Base-by-base conservation (phyloP, 2,113 vertebrate genomes). In the Salvelinus alpinus region DNA sequence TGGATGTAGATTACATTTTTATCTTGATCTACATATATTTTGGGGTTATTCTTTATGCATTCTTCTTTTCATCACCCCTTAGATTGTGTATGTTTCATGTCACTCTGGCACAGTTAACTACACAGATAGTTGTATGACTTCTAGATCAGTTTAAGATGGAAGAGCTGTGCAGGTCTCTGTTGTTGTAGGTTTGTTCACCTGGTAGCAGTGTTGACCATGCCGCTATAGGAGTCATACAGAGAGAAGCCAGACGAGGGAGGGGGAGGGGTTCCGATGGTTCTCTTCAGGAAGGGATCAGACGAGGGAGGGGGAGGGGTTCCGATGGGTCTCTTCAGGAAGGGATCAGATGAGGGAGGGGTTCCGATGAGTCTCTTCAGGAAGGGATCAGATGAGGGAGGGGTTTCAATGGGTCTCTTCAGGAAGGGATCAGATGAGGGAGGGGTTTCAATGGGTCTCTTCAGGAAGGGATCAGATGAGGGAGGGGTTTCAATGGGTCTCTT, bases 181-280 rank as follows among this genome's bases (percentile, higher is more conserved):
- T 54, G 51, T 54, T 54, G 51, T 54, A 18, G 51, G 51, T 54
- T 5, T 25, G 16, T 31, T 69, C 75, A 85, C 83, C 83, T 80
- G 78, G 62, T 87, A 48, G 77, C 67, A 66, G 84, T 94, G 84
- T 95, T 94, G 73, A 95, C 92, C 0, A 95, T 91, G 79, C 94
- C 95, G 91, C 94, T 96, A 87, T 96, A 96, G 76, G 92, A 94
- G 82, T 90, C 89, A 29, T 48, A 29, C 24, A 92, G 90, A 0
- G 93, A 85, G 4, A 91, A 51, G 0, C 64, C 6, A 44, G 92
- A 83, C 4, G 24, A 44, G 0, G 94, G 93, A 0, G 95, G 94
- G 1, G 96, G 95, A 0, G 93, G 92, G 74, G 95, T 91, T 76
- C 94, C 86, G 82, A 91, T 91, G 80, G 95, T 34, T 34, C 34